These are phyloP conservation scores for Falco berigora DNA, from an alignment of 2,797 vertebrate genomes.

Conservation along the genomic window DNA sequence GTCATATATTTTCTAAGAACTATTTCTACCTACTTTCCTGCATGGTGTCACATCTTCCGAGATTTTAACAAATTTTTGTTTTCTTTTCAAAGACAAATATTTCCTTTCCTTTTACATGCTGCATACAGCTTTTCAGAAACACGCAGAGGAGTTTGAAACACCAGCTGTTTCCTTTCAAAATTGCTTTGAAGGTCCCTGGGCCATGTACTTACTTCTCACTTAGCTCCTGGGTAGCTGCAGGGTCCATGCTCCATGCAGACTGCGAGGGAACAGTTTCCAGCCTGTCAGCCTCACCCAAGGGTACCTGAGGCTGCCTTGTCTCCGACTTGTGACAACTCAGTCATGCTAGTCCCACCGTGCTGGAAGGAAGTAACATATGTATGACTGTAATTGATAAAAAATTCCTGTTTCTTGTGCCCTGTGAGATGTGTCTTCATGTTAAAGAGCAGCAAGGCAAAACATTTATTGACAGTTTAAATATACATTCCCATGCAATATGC, in stretches of 20 bases:
- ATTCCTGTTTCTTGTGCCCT: not conserved
- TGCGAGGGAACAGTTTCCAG: not conserved
- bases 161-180: conserved; percentile 44
- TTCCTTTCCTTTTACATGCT: conserved; percentile 31
- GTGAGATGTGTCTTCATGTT: not conserved
- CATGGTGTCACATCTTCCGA: not conserved
- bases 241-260: not conserved
- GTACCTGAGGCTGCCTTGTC: not conserved
- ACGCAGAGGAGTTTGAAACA: not conserved
- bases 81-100: conserved; percentile 27
- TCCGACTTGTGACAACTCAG: not conserved
- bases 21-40: not conserved
- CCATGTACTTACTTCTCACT: not conserved
- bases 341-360: not conserved
- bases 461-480: not conserved
- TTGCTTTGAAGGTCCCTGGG: conserved; percentile 10
- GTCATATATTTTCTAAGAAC: not conserved
- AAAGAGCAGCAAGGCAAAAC: not conserved
- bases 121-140: not conserved
- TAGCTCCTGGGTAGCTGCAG: not conserved
- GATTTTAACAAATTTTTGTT: not conserved
- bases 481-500: not conserved
- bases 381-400: not conserved
- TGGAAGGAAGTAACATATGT: not conserved
- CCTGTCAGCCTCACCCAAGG: not conserved